These are phyloP conservation scores for Tetramorium simillimum DNA, from an alignment of 1,140 invertebrate genomes.

Conservation along the genomic window DNA sequence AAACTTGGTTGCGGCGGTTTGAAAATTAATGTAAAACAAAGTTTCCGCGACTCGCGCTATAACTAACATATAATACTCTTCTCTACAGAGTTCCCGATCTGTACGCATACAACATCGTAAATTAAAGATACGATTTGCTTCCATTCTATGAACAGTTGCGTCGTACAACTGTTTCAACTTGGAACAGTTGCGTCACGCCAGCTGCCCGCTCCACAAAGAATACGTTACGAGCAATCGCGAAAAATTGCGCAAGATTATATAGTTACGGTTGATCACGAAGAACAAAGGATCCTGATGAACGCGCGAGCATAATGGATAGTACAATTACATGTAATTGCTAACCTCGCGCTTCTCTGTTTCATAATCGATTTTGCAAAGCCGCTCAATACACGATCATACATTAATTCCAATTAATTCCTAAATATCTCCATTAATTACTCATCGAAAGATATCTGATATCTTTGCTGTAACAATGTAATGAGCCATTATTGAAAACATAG, in stretches of 20 bases:
- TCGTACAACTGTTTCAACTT: constrained; percentile 57
- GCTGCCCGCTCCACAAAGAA: constrained; percentile 30
- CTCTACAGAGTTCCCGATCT: background rate
- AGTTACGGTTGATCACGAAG: constrained; percentile 39
- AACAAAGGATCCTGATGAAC: constrained; percentile 43
- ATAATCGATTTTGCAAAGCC: constrained; percentile 35
- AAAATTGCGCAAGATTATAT: constrained; percentile 58
- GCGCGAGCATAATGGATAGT: constrained; percentile 13
- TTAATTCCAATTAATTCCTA: constrained; percentile 40
- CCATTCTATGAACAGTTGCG: constrained; percentile 16
- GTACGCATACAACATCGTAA: constrained; percentile 1
- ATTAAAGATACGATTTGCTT: constrained; percentile 55
- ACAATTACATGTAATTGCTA: constrained; percentile 47
- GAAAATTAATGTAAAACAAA: constrained; percentile 56
- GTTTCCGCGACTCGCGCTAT: constrained; percentile 7
- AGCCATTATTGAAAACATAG: background rate
- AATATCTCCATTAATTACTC: constrained; percentile 7
- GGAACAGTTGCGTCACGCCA: constrained; percentile 47
- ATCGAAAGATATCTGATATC: background rate
- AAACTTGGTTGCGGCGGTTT: constrained; percentile 31
- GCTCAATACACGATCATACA: background rate
- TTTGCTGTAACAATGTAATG: constrained; percentile 5
- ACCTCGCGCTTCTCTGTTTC: constrained; percentile 26
- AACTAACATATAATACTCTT: constrained; percentile 5
- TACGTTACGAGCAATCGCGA: constrained; percentile 44